Base-by-base conservation (phyloP, 2,888 invertebrate genomes). In the Stomorhina lunata region DNA sequence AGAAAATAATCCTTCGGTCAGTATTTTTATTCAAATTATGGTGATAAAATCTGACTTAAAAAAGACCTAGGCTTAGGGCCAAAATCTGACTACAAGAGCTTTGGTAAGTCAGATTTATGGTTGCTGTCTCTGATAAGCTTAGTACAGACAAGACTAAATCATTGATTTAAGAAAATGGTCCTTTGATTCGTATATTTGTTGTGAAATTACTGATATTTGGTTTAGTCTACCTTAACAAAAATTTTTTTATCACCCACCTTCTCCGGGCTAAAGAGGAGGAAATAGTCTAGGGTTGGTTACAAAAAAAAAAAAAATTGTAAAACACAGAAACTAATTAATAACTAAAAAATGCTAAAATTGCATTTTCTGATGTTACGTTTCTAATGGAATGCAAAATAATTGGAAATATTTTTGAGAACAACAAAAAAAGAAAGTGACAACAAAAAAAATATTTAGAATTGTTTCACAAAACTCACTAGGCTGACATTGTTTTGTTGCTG, bases 401-500 rank as follows among this genome's bases (percentile, higher is more conserved):
- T 55, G 59, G 37, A 53, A 55, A 55, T 61, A 12, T 22, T 22
- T 68, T 27, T 59, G 6, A 12, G 27, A 29, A 37, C n/a, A 10
- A 32, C 5, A 43, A 43, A 22, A 32, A 66, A 53, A 53, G 43
- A 12, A 17, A 53, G 12, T 10, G 7, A 55, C 17, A 20, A 34
- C 1, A 76, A 37, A 68, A 48, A 17, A 48, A 37, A 40, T 29
- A 66, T 73, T 59, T 72, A 66, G 25, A 40, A 72, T 68, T 45
- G 34, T 80, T 63, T 80, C 48, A 69, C 75, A 81, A 81, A 63
- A 90, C 91, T 90, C 91, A 91, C 90, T 90, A 91, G 90, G 89
- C 89, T 90, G 87, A 90, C 89, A 82, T 71, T 82, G 53, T 79
- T 65, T 27, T 75, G 59, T 29, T 78, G 81, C 2, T 69, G 63